These are phyloP conservation scores for Porites australiensis DNA, from an alignment of 64 coral and sea anemone genomes.

Conservation along the genomic window DNA sequence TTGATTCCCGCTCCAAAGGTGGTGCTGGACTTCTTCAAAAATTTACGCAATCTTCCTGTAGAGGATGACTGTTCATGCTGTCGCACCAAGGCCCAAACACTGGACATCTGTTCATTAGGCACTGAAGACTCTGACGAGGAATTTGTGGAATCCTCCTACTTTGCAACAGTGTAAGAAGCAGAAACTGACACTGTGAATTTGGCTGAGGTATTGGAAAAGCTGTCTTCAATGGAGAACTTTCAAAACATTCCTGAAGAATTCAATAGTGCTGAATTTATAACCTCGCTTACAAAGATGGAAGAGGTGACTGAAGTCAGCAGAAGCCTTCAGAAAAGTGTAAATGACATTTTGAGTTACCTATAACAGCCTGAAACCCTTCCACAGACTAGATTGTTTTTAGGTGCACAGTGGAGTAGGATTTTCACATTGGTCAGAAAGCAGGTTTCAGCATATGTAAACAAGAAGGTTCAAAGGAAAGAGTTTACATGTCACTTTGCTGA, in stretches of 20 bases:
- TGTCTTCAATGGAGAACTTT: not conserved
- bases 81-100: not conserved
- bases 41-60: not conserved
- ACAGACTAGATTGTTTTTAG: not conserved
- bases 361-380: not conserved
- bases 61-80: not conserved
- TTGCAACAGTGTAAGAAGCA: no score
- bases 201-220: not conserved
- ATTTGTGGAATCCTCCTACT: no score
- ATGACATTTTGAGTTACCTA: not conserved
- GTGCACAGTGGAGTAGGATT: conserved; percentile 14
- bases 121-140: no score
- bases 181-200: no score
- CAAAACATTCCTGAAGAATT: not conserved
- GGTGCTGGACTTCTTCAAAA: conserved; percentile 24
- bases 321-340: not conserved
- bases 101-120: not conserved
- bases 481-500: conserved; percentile 28
- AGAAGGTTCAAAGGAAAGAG: not conserved
- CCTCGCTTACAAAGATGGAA: not conserved
- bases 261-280: not conserved
- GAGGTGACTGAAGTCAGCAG: not conserved
- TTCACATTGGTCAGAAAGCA: not conserved
- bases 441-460: conserved; percentile 5
- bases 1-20: conserved; percentile 9